Evolutionary conservation across 2,113 vertebrate species (phyloP).

Genomic region (Clinocottus analis): DNA sequence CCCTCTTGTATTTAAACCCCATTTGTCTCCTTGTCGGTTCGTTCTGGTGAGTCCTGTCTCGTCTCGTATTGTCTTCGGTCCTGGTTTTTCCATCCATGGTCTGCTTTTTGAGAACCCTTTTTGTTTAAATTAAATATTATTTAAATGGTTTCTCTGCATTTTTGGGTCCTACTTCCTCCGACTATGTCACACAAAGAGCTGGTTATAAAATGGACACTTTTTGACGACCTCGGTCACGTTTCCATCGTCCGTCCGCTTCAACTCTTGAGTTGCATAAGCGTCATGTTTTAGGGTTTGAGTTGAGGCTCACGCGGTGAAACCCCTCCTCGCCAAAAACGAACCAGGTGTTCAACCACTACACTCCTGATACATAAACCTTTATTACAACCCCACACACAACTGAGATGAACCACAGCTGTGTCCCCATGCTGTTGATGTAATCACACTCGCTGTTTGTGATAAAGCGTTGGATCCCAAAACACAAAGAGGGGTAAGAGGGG

Average conservation of each 20-base stretch:
- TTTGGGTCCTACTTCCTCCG: too few species aligned
- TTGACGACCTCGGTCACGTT: background rate
- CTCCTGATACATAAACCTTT: slow-evolving; percentile 42
- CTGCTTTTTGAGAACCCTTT: too few species aligned
- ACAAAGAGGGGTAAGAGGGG: slow-evolving; percentile 18
- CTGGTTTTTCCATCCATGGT: too few species aligned
- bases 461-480: slow-evolving; percentile 40
- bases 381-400: slow-evolving; percentile 21
- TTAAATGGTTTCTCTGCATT: too few species aligned
- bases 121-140: too few species aligned
- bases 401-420: slow-evolving; percentile 58
- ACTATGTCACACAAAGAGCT: background rate
- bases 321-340: slow-evolving; percentile 33
- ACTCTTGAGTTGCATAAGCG: background rate
- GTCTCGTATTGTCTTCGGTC: too few species aligned
- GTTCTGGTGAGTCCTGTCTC: too few species aligned
- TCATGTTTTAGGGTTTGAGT: background rate
- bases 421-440: slow-evolving; percentile 50
- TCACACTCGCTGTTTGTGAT: slow-evolving; percentile 45
- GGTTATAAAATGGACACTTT: background rate
- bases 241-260: background rate
- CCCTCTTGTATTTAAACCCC: too few species aligned
- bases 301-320: background rate
- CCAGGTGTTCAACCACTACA: slow-evolving; percentile 53
- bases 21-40: too few species aligned